Percentiles rank a stretch among this genome's conserved stretches.
phyloP scores from a whole-genome alignment of 2,113 vertebrate genomes.

The human (Homo sapiens) region DNA sequence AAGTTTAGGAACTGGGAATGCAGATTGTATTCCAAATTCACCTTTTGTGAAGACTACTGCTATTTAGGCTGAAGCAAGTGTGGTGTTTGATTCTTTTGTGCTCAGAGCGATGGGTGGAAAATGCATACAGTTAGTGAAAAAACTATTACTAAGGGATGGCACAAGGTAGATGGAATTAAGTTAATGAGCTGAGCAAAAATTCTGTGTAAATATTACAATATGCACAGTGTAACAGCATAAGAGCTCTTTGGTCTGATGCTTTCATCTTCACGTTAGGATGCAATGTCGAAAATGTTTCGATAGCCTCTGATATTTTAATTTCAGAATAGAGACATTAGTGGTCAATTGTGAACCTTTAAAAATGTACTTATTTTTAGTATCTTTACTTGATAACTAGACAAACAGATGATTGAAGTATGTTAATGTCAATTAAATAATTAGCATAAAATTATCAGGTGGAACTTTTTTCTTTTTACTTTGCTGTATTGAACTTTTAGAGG shows the following conservation, averaged over 20 bases:
- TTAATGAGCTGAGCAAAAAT: constrained; percentile 46
- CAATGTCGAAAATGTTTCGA: constrained; percentile 49
- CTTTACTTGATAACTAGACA: not conserved
- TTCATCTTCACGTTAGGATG: constrained; percentile 12
- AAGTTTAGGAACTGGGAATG: constrained; percentile 66
- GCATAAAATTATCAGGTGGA: constrained; percentile 8
- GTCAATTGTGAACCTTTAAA: constrained; percentile 54
- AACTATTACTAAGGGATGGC: constrained; percentile 53
- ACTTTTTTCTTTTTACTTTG: constrained; percentile 58
- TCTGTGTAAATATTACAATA: not conserved
- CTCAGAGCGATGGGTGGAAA: constrained; percentile 63
- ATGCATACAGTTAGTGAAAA: constrained; percentile 26
- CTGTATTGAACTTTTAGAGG: constrained; percentile 57
- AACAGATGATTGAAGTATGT: not conserved
- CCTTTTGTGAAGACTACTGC: constrained; percentile 63
- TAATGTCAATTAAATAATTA: not conserved
- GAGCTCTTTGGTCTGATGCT: constrained; percentile 38
- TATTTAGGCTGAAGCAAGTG: constrained; percentile 62
- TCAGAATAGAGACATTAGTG: constrained; percentile 51
- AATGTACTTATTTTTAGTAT: not conserved
- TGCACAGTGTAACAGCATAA: not conserved
- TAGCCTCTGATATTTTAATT: constrained; percentile 65
- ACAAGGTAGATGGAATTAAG: constrained; percentile 63
- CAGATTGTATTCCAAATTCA: constrained; percentile 54
- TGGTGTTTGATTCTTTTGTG: constrained; percentile 61